Conservation (phyloP, 2,113 vertebrate genomes). For the Psilopsiagon aurifrons region DNA sequence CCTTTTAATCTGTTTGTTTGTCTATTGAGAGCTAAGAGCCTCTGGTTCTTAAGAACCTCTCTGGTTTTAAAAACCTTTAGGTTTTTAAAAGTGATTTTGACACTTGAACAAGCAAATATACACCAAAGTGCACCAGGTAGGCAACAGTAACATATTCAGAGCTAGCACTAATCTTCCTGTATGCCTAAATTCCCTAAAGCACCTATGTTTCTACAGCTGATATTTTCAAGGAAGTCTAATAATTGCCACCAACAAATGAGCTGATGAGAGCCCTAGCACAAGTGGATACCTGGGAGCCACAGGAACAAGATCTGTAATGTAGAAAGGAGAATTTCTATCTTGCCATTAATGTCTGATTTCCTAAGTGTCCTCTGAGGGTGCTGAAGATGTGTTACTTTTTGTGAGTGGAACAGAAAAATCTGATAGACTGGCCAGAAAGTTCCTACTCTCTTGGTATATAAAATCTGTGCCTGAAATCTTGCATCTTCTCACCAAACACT, state of each 20-base stretch:
- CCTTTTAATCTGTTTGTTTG: not conserved
- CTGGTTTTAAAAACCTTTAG: not conserved
- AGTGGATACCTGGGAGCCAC: not conserved
- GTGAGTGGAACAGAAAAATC: not conserved
- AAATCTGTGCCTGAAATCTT: not conserved
- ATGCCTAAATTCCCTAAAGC: not conserved
- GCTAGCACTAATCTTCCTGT: not conserved
- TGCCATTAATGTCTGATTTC: constrained; percentile 14
- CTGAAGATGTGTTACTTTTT: not conserved
- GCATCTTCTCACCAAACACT: not conserved
- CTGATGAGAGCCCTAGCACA: not conserved
- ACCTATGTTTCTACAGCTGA: not conserved
- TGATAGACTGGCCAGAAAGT: not conserved
- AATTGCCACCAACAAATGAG: constrained; percentile 24
- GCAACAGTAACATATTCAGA: not conserved
- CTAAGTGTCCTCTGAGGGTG: constrained; percentile 3
- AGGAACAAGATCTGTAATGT: not conserved
- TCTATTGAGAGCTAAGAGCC: not conserved
- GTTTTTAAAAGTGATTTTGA: constrained; percentile 28
- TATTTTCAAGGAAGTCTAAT: not conserved
- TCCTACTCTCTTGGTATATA: not conserved
- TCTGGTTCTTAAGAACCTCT: not conserved
- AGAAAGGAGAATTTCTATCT: constrained; percentile 11
- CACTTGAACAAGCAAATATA: not conserved
- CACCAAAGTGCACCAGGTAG: constrained; percentile 11